Base-by-base conservation (phyloP, 2,888 invertebrate genomes). In the Thymelicus sylvestris region DNA sequence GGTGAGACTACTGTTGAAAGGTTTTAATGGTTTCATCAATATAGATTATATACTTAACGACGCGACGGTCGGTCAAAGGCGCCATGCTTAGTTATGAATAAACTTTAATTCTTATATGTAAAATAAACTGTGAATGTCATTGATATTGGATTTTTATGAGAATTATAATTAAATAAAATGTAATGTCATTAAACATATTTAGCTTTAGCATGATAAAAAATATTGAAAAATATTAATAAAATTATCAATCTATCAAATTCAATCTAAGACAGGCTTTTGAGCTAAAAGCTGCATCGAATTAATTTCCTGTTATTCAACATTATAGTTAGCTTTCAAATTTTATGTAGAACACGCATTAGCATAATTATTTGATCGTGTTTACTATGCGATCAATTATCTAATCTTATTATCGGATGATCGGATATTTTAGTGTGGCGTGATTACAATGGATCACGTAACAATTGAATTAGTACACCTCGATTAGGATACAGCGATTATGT, bases 11-110 rank as follows among this genome's bases (percentile, higher is more conserved):
- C 73, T 81, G 81, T 78, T 84, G 81, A 87, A 89, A 87, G 84
- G 82, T 81, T 86, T 83, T 89, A 89, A 89, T 89, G 86, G 86
- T 74, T 68, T 83, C 85, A 89, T 89, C 87, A 87, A 90, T 90
- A 87, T 82, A 82, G 82, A 90, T 91, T 83, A 83, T 67, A 73
- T 72, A 73, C 72, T 72, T 71, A 72, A 52, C 50, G 19, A 15
- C n/a, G n/a, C n/a, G 15, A 19, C 7, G 50, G 19, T 7, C 12
- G 4, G 19, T 52, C 19, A 52, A 52, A 52, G 19, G 8, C 15
- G 8, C 7, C 6, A 7, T 10, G 44, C 12, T 44, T 4, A 12
- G 0, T 12, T 44, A 12, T 12, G 44, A 10, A 10, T 10, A 44
- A 44, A 12, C 12, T 44, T 10, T 44, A 12, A 44, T 44, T 44